Percentiles rank a stretch among this genome's conserved stretches.
phyloP scores from a whole-genome alignment of 2,888 invertebrate species.

The Euplagia quadripunctaria region DNA sequence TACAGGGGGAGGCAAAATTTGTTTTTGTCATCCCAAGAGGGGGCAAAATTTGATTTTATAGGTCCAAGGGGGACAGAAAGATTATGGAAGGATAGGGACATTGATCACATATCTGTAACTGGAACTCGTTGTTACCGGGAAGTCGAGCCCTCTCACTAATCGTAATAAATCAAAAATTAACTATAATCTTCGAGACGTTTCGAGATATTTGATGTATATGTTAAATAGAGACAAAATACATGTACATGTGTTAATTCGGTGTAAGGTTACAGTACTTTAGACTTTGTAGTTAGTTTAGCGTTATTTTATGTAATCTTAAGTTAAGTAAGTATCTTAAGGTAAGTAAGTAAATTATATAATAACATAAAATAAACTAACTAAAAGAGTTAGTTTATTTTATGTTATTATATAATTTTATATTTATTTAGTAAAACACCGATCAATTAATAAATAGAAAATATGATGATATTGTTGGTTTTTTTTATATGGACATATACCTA shows the following conservation, averaged over 20 bases:
- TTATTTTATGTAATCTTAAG: not conserved
- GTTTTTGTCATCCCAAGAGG: no score
- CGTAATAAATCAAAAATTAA: no score
- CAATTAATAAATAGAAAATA: not conserved
- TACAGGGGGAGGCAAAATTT: no score
- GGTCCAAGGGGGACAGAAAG: no score
- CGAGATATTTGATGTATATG: not conserved
- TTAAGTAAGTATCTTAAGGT: no score
- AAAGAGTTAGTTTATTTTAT: not conserved
- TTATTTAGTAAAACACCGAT: not conserved
- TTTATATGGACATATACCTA: not conserved
- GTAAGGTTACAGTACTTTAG: not conserved
- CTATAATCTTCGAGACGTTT: not conserved
- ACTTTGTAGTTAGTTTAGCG: not conserved
- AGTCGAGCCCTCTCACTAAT: not conserved
- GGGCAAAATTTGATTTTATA: no score
- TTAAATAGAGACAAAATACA: not conserved
- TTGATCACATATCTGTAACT: no score
- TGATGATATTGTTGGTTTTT: not conserved
- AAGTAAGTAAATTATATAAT: no score
- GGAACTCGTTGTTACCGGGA: no score
- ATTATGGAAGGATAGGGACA: no score
- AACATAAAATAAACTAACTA: no score
- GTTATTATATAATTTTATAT: not conserved
- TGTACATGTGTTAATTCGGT: not conserved